A percentile compares a stretch with the other conserved stretches of the same genome.
Conservation (phyloP, 2,113 vertebrate species). For the Labrus mixtus region DNA sequence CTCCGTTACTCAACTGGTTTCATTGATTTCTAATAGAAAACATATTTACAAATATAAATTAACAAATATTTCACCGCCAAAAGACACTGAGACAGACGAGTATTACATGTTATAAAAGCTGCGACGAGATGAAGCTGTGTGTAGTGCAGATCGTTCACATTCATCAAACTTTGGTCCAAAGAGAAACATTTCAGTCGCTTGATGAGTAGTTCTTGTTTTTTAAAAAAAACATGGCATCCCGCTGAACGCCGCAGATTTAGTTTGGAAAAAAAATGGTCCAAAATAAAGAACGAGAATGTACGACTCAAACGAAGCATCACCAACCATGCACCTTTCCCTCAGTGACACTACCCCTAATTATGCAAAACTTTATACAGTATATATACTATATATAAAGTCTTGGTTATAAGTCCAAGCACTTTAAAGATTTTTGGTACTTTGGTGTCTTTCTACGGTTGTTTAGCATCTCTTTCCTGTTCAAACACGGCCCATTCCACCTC, state of each 20-base stretch:
- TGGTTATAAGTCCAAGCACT: too few relatives aligned
- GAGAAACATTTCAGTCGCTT: not conserved
- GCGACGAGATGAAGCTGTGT: constrained; percentile 38
- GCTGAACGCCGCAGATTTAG: constrained; percentile 10
- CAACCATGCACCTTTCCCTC: too few relatives aligned
- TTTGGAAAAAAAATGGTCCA: constrained; percentile 16
- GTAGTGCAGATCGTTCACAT: constrained; percentile 59
- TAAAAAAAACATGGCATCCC: constrained; percentile 12
- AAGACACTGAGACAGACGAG: constrained; percentile 22
- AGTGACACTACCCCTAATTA: too few relatives aligned
- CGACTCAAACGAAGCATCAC: constrained; percentile 22
- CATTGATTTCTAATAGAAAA: too few relatives aligned
- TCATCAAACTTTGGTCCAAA: constrained; percentile 73
- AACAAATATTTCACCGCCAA: constrained; percentile 48
- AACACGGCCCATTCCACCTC: too few relatives aligned
- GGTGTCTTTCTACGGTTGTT: too few relatives aligned
- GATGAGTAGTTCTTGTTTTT: too few relatives aligned
- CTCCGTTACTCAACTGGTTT: too few relatives aligned
- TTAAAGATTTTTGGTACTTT: too few relatives aligned
- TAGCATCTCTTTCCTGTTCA: too few relatives aligned
- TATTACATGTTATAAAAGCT: constrained; percentile 65
- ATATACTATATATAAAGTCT: too few relatives aligned
- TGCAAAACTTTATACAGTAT: too few relatives aligned
- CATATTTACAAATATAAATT: constrained; percentile 79
- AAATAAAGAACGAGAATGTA: not conserved